Evolutionary conservation across 2,113 vertebrate genomes (phyloP), one percentile per base, ranked within the genome.

Genomic region (Leptobrachium leishanense): DNA sequence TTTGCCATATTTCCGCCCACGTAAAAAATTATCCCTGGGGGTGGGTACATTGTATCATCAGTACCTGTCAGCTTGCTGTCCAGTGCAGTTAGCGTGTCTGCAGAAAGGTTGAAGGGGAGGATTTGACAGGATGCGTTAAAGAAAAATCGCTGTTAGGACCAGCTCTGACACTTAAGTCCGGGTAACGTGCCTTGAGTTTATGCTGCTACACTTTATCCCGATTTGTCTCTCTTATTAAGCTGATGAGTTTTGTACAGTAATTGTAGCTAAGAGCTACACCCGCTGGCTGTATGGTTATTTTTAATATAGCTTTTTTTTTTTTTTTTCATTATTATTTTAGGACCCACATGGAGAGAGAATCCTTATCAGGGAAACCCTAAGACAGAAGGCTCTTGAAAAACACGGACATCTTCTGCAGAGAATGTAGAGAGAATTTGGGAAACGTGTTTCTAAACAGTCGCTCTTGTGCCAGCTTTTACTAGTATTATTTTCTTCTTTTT

Each of bases 11-110:
- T 67, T 68, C 4, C 79, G 59, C 65, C 11, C 69, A 31, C 12
- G 11, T 41, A 79, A 0, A n/a, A n/a, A 5, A 13, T 65, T 76
- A 65, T 77, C 3, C 15, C 64, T 55, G 69, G 67, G 75, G 59
- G 50, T 72, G 79, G 87, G 81, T 67, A 43, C 50, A 82, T 68
- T 6, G 68, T 20, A 68, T 62, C 75, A 76, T 50, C 44, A 79
- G n/a, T 3, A 70, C 1, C 64, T 72, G 15, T 69, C 73, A 83
- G 43, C 3, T 83, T 72, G 50, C 53, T 68, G 20, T 80, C 46
- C n/a, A 43, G 3, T 76, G 3, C 13, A 12, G 79, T 83, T 39
- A 64, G 53, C 4, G 62, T 72, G 54, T 0, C 2, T 5, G 44
- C 55, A 7, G 13, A 59, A 3, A 70, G 55, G 70, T 11, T 76